Evolutionary conservation across 2,888 invertebrate species (phyloP).

Genomic region (Agonopterix arenella): DNA sequence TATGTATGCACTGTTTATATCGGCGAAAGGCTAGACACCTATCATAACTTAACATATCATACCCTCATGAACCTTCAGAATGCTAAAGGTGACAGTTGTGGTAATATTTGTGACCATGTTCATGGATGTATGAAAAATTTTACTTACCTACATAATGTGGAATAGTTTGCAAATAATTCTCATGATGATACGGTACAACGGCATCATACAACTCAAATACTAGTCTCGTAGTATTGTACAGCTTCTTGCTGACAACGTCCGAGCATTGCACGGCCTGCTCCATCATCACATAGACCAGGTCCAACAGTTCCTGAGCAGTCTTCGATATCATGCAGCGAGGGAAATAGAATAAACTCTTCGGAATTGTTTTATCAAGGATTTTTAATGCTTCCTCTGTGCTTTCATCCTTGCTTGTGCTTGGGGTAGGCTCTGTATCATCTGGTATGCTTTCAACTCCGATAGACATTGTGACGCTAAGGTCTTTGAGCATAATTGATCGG

Average conservation of each 20-base stretch:
- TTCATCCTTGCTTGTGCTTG: constrained; percentile 14
- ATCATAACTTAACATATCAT: too few relatives aligned
- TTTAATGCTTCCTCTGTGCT: constrained; percentile 50
- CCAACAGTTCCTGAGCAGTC: constrained; percentile 79
- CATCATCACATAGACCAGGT: constrained; percentile 80
- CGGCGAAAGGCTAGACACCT: too few relatives aligned
- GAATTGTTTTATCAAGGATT: constrained; percentile 56
- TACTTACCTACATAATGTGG: constrained; percentile 89
- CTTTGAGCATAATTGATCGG: constrained; percentile 84
- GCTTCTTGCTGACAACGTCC: constrained; percentile 77
- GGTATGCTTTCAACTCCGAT: constrained; percentile 69
- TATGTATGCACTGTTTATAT: too few relatives aligned
- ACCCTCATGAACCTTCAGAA: too few relatives aligned
- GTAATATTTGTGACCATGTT: too few relatives aligned
- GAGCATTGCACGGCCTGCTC: constrained; percentile 80
- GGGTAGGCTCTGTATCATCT: constrained; percentile 10
- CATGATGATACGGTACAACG: constrained; percentile 88
- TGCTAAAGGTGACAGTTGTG: too few relatives aligned
- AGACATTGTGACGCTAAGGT: constrained; percentile 84
- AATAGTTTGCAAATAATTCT: constrained; percentile 86
- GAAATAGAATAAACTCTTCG: constrained; percentile 65
- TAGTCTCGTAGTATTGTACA: constrained; percentile 83
- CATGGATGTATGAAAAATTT: too few relatives aligned
- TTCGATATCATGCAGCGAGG: constrained; percentile 78
- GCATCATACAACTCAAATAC: constrained; percentile 87